Conservation (phyloP, 92 coral and sea anemone genomes). For the Epizoanthus stellaris region DNA sequence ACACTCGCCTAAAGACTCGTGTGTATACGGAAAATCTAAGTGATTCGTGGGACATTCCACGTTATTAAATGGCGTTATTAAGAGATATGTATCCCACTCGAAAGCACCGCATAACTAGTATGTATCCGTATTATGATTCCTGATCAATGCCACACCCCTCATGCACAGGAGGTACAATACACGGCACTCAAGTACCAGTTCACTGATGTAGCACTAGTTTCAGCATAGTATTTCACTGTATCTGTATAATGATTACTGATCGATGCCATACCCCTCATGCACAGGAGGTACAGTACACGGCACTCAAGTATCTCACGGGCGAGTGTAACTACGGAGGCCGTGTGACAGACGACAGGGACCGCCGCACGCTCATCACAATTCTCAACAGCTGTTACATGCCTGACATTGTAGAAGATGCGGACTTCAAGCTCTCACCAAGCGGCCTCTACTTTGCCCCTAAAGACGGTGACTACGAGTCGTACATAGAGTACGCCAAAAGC, state of each 20-base stretch:
- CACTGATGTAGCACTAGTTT: not conserved
- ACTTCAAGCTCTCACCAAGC: constrained; percentile 92
- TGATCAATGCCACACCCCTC: too few species aligned
- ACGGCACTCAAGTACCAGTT: constrained; percentile 64
- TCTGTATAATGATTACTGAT: not conserved
- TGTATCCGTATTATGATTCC: not conserved
- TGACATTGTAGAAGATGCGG: constrained; percentile 61
- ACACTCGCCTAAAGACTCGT: too few species aligned
- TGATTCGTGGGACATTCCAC: too few species aligned
- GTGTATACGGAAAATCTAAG: too few species aligned
- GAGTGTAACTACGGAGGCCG: constrained; percentile 99
- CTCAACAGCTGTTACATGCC: constrained; percentile 87
- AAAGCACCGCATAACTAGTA: too few species aligned
- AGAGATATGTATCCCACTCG: too few species aligned
- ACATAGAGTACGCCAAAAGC: constrained; percentile 88
- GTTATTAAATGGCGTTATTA: too few species aligned
- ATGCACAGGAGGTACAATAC: constrained; percentile 89
- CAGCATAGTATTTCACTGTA: not conserved
- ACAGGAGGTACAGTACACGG: constrained; percentile 96
- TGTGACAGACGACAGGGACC: constrained; percentile 97
- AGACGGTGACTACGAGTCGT: constrained; percentile 94
- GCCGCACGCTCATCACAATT: constrained; percentile 92
- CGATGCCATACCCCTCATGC: not conserved
- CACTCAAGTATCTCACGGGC: constrained; percentile 91
- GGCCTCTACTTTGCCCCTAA: constrained; percentile 89